These are phyloP conservation scores for Nemopilema nomurai DNA, from an alignment of 30 jellyfish, hydroid and myxozoan species.

Conservation along the genomic window DNA sequence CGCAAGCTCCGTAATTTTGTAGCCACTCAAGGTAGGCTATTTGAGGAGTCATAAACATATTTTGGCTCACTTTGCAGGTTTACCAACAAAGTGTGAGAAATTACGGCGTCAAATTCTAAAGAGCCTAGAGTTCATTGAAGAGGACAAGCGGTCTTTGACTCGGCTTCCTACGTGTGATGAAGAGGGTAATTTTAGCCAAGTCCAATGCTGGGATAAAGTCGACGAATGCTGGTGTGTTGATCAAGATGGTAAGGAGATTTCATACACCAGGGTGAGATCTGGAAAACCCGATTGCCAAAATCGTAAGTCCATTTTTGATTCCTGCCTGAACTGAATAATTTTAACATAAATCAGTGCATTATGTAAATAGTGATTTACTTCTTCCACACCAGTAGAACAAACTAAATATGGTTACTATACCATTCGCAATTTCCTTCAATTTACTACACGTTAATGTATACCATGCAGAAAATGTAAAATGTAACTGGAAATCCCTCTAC, in stretches of 20 bases:
- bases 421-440: too few relatives aligned
- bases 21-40: too few relatives aligned
- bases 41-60: not conserved
- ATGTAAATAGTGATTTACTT: too few relatives aligned
- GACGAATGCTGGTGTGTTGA: conserved; percentile 74
- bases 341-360: too few relatives aligned
- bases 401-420: too few relatives aligned
- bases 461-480: too few relatives aligned
- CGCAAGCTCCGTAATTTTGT: too few relatives aligned
- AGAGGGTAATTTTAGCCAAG: conserved; percentile 30
- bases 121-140: not conserved
- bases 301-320: not conserved
- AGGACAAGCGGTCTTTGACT: conserved; percentile 1
- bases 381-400: too few relatives aligned
- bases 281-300: conserved; percentile 11
- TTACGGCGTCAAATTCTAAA: conserved; percentile 3
- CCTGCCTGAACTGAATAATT: too few relatives aligned
- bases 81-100: conserved; percentile 19
- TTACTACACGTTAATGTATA: too few relatives aligned
- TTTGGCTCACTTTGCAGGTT: not conserved
- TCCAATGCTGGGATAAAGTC: conserved; percentile 52
- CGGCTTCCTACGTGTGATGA: conserved; percentile 64
- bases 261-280: conserved; percentile 20
- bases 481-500: too few relatives aligned
- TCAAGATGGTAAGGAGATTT: conserved; percentile 37